Percentiles rank a stretch among this genome's conserved stretches.
phyloP scores from a whole-genome alignment of 2,113 vertebrate genomes.

The Rhynchomys soricoides region DNA sequence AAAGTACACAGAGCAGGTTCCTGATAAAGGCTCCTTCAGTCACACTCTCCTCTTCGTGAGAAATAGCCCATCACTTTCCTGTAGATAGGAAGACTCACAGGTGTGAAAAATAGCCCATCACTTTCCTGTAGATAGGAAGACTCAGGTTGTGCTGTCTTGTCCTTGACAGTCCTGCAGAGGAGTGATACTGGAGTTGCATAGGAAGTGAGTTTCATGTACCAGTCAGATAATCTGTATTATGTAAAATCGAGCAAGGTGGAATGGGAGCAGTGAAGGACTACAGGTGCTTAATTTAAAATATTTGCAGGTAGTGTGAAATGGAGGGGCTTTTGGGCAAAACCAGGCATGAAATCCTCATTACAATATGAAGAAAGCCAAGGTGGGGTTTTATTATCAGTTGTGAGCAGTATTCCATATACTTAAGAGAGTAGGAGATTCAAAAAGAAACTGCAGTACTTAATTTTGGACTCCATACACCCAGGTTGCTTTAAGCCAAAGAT shows the following conservation, averaged over 20 bases:
- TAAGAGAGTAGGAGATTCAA: neutral
- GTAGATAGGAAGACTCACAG: conserved; percentile 20
- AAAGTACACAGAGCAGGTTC: neutral
- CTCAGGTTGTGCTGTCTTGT: neutral
- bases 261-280: neutral
- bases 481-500: neutral
- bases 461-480: neutral
- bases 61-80: neutral
- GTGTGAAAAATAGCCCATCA: conserved; percentile 48
- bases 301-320: neutral
- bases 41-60: conserved; percentile 40
- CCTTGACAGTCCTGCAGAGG: neutral
- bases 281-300: neutral
- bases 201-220: neutral
- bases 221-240: neutral
- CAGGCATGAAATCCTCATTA: neutral
- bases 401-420: neutral
- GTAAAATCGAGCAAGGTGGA: neutral
- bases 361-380: neutral
- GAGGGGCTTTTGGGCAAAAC: neutral
- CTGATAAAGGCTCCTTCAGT: conserved; percentile 46
- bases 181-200: neutral
- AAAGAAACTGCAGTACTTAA: no score
- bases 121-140: neutral
- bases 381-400: neutral